These are phyloP conservation scores for Antennarius striatus DNA, from an alignment of 2,113 vertebrate genomes.

Conservation along the genomic window DNA sequence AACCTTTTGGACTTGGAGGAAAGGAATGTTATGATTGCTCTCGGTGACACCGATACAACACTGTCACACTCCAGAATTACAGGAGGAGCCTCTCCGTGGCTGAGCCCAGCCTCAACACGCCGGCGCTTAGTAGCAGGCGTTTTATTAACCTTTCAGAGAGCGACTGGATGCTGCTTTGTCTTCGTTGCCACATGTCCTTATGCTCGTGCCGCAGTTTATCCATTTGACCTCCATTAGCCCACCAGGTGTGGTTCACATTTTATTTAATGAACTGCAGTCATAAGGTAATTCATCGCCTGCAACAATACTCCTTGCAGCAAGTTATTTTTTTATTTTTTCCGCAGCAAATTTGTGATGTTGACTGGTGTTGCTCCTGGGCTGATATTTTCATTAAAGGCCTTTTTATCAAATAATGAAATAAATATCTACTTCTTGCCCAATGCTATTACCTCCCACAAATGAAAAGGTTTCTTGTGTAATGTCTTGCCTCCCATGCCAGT, in stretches of 20 bases:
- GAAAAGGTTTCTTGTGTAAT: constrained; percentile 74
- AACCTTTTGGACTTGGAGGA: constrained; percentile 53
- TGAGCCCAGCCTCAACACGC: constrained; percentile 21
- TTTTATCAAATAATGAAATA: constrained; percentile 84
- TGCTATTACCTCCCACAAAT: constrained; percentile 75
- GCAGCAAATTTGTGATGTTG: constrained; percentile 64
- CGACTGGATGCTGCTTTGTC: constrained; percentile 57
- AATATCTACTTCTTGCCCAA: constrained; percentile 70
- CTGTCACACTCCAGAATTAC: constrained; percentile 34
- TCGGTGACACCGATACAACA: constrained; percentile 64
- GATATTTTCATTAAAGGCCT: constrained; percentile 82
- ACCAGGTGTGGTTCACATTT: constrained; percentile 74
- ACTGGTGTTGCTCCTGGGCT: constrained; percentile 74
- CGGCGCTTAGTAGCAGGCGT: constrained; percentile 47
- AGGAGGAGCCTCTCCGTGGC: constrained; percentile 22
- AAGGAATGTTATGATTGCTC: constrained; percentile 72
- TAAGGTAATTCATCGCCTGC: constrained; percentile 64
- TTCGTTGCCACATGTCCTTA: constrained; percentile 59
- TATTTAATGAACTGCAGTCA: constrained; percentile 73
- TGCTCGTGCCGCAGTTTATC: constrained; percentile 48
- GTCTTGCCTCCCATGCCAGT: constrained; percentile 71
- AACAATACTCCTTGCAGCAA: constrained; percentile 62
- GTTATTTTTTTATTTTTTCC: constrained; percentile 20
- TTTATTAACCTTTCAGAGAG: constrained; percentile 63
- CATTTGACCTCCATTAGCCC: constrained; percentile 74